Base-by-base conservation (phyloP, 2,888 invertebrate genomes). In the Drosophila antonietae region DNA sequence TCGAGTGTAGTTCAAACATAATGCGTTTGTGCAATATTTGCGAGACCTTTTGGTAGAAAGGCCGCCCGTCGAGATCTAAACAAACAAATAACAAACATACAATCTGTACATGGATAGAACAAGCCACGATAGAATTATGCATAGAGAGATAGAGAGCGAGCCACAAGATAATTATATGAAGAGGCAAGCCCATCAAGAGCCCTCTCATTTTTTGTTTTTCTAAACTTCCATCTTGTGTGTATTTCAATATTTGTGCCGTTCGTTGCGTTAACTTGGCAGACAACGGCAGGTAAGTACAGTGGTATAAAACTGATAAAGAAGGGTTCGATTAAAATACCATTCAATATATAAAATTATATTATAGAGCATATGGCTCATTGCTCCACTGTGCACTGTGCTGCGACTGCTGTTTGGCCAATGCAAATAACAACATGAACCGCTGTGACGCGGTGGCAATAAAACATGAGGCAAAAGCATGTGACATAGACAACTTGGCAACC, bases 21-120 rank as follows among this genome's bases (percentile, higher is more conserved):
- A 64, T 71, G 59, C 67, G 80, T 80, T 80, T 83, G 78, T 85
- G 88, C 86, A 83, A 83, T 83, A 88, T 83, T 83, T 83, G 81
- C 68, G 43, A 73, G 80, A 73, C 78, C 84, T 83, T 81, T 85
- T 69, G 69, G 69, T 64, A 66, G 33, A 79, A 81, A 75, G 62
- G 71, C 66, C 68, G 69, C 52, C 55, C 61, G 67, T 65, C 57
- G 57, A 84, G 89, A 81, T 87, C 79, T 86, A 66, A 44, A 31
- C 70, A 83, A 84, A 84, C 86, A 87, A 62, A 73, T 56, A 68
- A 31, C 14, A 37, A 20, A 49, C 43, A 52, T 33, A 51, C 53
- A 35, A 41, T 20, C 55, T 56, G 33, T 41, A 39, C 51, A 70
- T 58, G 43, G 75, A 70, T 73, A 85, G 83, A 83, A 83, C 60